These are phyloP conservation scores for Dendrocincla tyrannina DNA, from an alignment of 2,797 vertebrate genomes.

Conservation along the genomic window DNA sequence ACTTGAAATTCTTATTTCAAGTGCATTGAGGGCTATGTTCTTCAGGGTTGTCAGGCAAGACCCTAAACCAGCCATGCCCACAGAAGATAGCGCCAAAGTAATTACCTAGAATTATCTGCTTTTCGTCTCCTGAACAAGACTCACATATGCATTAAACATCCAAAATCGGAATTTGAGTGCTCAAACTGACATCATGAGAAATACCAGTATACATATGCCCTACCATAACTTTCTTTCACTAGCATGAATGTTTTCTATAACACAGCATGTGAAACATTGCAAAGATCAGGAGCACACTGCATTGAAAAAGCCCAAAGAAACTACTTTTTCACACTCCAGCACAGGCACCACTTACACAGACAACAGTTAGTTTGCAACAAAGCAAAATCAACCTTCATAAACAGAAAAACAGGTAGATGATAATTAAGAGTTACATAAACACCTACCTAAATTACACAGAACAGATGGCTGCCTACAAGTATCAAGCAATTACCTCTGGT, in stretches of 20 bases:
- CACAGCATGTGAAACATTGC: accelerated
- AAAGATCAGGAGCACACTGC: background rate
- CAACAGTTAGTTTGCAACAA: conserved; percentile 18
- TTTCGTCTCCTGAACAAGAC: background rate
- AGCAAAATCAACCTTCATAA: conserved; percentile 14
- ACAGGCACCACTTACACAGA: background rate
- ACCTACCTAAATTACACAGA: conserved; percentile 22
- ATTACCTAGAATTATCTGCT: background rate
- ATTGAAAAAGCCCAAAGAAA: background rate
- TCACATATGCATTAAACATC: background rate
- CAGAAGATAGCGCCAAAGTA: background rate
- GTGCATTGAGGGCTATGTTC: background rate
- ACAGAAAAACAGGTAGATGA: conserved; percentile 4
- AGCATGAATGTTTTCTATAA: background rate
- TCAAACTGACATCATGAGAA: background rate
- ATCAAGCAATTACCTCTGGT: background rate
- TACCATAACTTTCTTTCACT: background rate
- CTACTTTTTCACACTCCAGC: background rate
- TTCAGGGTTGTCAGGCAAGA: background rate
- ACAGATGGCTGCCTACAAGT: background rate
- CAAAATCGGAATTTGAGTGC: background rate
- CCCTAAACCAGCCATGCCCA: background rate
- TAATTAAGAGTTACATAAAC: conserved; percentile 53
- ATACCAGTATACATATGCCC: background rate
- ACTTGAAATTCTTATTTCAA: background rate